Percentiles rank a stretch among this genome's conserved stretches.
These are phyloP conservation scores for Anseranas semipalmata DNA, from an alignment of 2,113 vertebrate genomes.

Conservation along the genomic window DNA sequence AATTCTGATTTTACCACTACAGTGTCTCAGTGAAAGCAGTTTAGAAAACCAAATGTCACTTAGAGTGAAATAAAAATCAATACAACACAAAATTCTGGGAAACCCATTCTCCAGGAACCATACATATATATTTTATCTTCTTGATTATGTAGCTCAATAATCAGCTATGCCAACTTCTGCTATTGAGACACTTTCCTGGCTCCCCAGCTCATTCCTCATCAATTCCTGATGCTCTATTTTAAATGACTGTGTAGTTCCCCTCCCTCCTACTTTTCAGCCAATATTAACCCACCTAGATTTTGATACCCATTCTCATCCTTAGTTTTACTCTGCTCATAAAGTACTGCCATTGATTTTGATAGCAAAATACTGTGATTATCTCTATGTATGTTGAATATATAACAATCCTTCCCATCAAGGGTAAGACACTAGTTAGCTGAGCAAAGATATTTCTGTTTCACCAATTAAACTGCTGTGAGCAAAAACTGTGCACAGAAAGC, in stretches of 20 bases:
- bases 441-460: neutral
- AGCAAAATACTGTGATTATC: neutral
- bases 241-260: neutral
- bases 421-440: neutral
- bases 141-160: constrained; percentile 41
- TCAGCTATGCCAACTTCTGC: constrained; percentile 1
- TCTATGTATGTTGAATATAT: neutral
- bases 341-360: neutral
- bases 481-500: neutral
- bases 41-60: constrained; percentile 39
- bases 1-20: neutral
- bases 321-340: neutral
- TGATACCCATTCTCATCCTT: neutral
- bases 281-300: neutral
- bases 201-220: constrained; percentile 26
- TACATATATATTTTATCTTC: constrained; percentile 40
- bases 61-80: constrained; percentile 26
- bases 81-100: constrained; percentile 65
- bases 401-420: neutral
- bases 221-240: neutral
- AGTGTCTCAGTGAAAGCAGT: neutral
- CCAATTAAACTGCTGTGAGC: neutral
- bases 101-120: constrained; percentile 57
- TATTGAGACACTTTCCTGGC: constrained; percentile 53
- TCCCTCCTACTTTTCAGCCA: neutral